Conservation (phyloP, 1,140 invertebrate species). For the Gonioctena quinquepunctata region DNA sequence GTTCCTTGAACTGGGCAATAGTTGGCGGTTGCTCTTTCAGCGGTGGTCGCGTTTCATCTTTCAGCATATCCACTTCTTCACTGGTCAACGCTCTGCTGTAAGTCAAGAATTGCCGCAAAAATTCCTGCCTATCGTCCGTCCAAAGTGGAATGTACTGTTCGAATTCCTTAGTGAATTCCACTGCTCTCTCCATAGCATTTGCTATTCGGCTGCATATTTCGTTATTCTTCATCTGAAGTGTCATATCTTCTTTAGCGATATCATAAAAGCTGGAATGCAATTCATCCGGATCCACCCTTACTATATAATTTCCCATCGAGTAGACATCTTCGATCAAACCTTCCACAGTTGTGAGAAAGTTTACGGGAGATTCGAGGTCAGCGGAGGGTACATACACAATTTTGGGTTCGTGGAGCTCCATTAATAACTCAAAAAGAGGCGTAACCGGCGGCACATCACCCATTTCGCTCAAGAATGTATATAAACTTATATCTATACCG, state of each 20-base stretch:
- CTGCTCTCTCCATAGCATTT: constrained; percentile 58
- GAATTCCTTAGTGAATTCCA: constrained; percentile 72
- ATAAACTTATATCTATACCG: constrained; percentile 55
- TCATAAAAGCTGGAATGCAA: constrained; percentile 29
- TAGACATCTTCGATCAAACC: constrained; percentile 43
- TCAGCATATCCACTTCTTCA: constrained; percentile 83
- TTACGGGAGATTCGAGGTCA: constrained; percentile 61
- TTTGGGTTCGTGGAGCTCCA: constrained; percentile 66
- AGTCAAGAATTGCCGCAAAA: constrained; percentile 75
- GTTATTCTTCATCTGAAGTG: constrained; percentile 60
- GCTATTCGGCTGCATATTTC: constrained; percentile 32
- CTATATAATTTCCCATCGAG: constrained; percentile 39
- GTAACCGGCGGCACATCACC: constrained; percentile 48
- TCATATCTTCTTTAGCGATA: constrained; percentile 62
- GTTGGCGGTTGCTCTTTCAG: constrained; percentile 65
- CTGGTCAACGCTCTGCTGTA: constrained; percentile 81
- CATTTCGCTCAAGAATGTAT: constrained; percentile 53
- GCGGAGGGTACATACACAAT: constrained; percentile 68
- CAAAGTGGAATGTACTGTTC: constrained; percentile 85
- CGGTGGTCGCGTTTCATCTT: constrained; percentile 62
- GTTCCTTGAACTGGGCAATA: constrained; percentile 88
- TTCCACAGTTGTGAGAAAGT: constrained; percentile 56
- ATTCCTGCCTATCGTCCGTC: constrained; percentile 84
- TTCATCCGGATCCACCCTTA: constrained; percentile 33
- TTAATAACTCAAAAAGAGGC: constrained; percentile 66